phyloP scores from a whole-genome alignment of 2,888 invertebrate genomes.

The Notodonta dromedarius region DNA sequence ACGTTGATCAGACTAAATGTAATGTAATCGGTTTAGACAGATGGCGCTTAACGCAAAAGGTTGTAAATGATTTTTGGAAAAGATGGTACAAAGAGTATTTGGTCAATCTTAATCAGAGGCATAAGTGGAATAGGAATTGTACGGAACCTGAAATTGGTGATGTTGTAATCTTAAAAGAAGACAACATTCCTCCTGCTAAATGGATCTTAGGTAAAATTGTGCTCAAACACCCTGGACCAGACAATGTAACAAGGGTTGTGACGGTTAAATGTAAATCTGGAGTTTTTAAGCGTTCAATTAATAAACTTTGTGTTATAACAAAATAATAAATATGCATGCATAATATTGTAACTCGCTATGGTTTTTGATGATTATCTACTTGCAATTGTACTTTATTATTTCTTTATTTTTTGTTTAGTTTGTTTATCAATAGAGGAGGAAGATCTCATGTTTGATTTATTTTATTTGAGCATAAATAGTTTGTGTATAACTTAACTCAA shows the following conservation, averaged over 20 bases:
- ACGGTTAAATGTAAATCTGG: constrained; percentile 11
- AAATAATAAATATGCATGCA: no score
- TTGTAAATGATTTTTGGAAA: constrained; percentile 20
- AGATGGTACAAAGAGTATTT: constrained; percentile 17
- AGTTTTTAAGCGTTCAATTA: constrained; percentile 12
- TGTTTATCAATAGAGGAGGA: no score
- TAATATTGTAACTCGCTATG: no score
- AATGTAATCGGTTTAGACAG: constrained; percentile 10
- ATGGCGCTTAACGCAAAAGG: constrained; percentile 17
- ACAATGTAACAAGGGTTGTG: constrained; percentile 12
- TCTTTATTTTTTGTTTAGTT: no score
- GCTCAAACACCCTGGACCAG: constrained; percentile 13
- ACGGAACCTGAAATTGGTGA: constrained; percentile 17
- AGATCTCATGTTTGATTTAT: no score
- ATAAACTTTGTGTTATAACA: constrained; percentile 12
- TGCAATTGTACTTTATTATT: no score
- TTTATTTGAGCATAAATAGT: no score
- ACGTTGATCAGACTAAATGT: constrained; percentile 8
- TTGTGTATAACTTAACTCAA: no score
- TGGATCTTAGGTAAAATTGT: constrained; percentile 15
- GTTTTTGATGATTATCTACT: no score
- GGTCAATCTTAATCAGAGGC: constrained; percentile 9
- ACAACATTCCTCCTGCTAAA: constrained; percentile 19
- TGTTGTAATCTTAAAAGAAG: constrained; percentile 14
- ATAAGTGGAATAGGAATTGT: constrained; percentile 10